These are phyloP conservation scores for Nematostella vectensis DNA, from an alignment of 92 coral and sea anemone genomes.

Conservation along the genomic window DNA sequence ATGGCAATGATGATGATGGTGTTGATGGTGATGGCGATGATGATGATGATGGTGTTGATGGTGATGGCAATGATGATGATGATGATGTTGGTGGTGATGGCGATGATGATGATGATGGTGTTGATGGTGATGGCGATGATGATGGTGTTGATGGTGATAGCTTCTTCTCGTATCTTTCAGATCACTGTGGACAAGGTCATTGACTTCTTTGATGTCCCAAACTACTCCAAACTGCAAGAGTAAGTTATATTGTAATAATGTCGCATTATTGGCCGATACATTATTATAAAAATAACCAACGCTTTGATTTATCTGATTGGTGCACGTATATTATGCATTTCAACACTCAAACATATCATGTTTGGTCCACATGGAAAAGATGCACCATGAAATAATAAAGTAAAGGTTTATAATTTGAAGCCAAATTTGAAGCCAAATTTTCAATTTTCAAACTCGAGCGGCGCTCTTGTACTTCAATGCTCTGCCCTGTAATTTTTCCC, in stretches of 20 bases:
- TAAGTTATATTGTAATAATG: slow-evolving; percentile 49
- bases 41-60: background rate
- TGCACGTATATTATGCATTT: too few species aligned
- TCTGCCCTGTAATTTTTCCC: too few species aligned
- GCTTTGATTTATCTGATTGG: background rate
- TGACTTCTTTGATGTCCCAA: slow-evolving; percentile 69
- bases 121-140: background rate
- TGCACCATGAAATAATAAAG: too few species aligned
- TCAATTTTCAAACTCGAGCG: too few species aligned
- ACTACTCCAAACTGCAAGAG: slow-evolving; percentile 83
- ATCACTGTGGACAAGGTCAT: slow-evolving; percentile 63
- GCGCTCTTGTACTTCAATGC: too few species aligned
- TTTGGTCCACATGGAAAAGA: too few species aligned
- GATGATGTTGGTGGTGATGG: background rate
- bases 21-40: background rate
- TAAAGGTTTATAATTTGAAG: too few species aligned
- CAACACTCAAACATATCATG: too few species aligned
- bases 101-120: background rate
- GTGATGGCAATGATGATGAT: background rate
- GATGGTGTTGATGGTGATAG: background rate
- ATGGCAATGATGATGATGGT: background rate
- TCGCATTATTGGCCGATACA: background rate
- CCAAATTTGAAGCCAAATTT: too few species aligned
- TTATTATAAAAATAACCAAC: background rate
- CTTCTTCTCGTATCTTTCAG: slow-evolving; percentile 25